Evolutionary conservation across 2,888 invertebrate species (phyloP).

Genomic region (Lamproptera curius): DNA sequence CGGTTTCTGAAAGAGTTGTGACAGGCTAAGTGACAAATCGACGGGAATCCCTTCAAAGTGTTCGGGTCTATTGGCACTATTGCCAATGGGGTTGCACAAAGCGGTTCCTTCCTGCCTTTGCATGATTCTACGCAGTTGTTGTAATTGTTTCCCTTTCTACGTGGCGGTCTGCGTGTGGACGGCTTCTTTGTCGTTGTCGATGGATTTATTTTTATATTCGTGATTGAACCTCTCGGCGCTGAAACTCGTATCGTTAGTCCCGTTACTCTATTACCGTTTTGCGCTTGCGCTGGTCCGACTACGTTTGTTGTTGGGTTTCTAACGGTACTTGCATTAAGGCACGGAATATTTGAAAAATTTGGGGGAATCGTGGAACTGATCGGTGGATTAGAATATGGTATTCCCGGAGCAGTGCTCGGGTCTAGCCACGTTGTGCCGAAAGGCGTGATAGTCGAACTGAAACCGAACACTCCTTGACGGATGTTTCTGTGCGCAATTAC

Average conservation of each 20-base stretch:
- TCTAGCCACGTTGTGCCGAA: slow-evolving; percentile 17
- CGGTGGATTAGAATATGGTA: slow-evolving; percentile 28
- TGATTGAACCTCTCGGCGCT: slow-evolving; percentile 54
- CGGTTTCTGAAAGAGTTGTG: slow-evolving; percentile 63
- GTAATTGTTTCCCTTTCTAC: slow-evolving; percentile 49
- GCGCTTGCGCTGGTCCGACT: slow-evolving; percentile 16
- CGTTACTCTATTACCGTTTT: slow-evolving; percentile 16
- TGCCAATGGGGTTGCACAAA: slow-evolving; percentile 57
- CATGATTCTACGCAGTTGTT: slow-evolving; percentile 57
- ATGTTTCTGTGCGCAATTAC: neutral
- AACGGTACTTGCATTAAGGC: neutral
- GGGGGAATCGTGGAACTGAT: slow-evolving; percentile 23
- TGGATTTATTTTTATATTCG: slow-evolving; percentile 53
- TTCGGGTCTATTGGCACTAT: slow-evolving; percentile 48
- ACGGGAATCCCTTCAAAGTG: slow-evolving; percentile 63
- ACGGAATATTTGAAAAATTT: neutral
- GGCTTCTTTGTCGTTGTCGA: slow-evolving; percentile 40
- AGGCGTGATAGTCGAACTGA: slow-evolving; percentile 12
- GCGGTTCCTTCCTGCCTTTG: slow-evolving; percentile 48
- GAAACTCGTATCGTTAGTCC: slow-evolving; percentile 52
- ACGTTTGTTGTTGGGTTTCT: slow-evolving; percentile 14
- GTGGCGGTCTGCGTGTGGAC: slow-evolving; percentile 35
- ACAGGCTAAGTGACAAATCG: slow-evolving; percentile 69
- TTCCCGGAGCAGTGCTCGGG: slow-evolving; percentile 23
- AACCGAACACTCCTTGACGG: neutral